These are phyloP conservation scores for Aythya baeri DNA, from an alignment of 2,113 vertebrate species.

Conservation along the genomic window DNA sequence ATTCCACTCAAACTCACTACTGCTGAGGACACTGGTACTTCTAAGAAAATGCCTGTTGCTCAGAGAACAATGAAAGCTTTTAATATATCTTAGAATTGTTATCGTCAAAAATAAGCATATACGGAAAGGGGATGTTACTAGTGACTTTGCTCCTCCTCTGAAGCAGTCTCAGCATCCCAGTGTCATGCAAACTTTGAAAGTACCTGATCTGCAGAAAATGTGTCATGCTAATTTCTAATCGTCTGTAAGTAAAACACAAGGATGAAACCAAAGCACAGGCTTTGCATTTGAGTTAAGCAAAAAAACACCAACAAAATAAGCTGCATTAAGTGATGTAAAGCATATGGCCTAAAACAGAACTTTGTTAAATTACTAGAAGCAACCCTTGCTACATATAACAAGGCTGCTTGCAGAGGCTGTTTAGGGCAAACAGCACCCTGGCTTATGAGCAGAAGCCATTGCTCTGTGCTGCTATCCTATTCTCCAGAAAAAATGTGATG, in stretches of 20 bases:
- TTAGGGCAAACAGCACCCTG: background rate
- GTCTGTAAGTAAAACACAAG: background rate
- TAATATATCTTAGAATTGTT: background rate
- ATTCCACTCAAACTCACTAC: background rate
- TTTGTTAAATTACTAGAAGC: background rate
- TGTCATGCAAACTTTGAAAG: background rate
- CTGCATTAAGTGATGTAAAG: background rate
- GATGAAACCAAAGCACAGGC: background rate
- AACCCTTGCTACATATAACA: background rate
- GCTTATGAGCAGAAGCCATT: background rate
- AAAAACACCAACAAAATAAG: background rate
- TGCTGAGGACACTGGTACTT: background rate
- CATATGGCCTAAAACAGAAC: background rate
- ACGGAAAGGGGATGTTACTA: background rate
- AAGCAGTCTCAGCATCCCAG: background rate
- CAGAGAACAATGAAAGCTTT: background rate
- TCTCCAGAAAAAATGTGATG: background rate
- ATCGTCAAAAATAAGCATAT: background rate
- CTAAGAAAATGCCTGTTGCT: background rate
- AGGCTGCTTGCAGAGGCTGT: background rate
- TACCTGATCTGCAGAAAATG: background rate
- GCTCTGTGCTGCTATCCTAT: background rate
- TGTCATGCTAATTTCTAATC: background rate
- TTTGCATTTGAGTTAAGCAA: background rate
- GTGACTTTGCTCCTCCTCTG: background rate